A percentile compares a stretch with the other conserved stretches of the same genome.
phyloP scores from a whole-genome alignment of 2,888 invertebrate genomes.

The Dione juno region DNA sequence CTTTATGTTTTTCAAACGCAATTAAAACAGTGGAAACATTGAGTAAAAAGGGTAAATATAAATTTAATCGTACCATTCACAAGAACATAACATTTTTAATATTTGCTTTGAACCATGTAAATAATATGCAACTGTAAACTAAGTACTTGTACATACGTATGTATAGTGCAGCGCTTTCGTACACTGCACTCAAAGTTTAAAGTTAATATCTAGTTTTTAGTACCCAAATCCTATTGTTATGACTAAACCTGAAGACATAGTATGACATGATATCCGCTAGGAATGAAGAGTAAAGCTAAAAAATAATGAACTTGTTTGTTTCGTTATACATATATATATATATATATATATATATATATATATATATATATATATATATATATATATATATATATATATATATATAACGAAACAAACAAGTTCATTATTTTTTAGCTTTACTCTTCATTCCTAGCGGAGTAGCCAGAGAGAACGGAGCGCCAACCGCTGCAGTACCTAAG shows the following conservation, averaged over 20 bases:
- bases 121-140: constrained; percentile 17
- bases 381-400: too few species aligned
- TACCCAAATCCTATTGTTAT: neutral
- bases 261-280: too few species aligned
- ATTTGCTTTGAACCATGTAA: constrained; percentile 23
- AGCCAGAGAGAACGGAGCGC: too few species aligned
- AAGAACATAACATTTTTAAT: constrained; percentile 17
- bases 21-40: constrained; percentile 18
- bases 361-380: too few species aligned
- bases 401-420: too few species aligned
- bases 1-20: constrained; percentile 27
- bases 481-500: too few species aligned
- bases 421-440: too few species aligned
- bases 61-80: constrained; percentile 25
- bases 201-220: neutral
- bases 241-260: neutral
- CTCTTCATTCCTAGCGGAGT: too few species aligned
- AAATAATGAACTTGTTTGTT: too few species aligned
- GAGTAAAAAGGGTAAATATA: constrained; percentile 26
- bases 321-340: too few species aligned
- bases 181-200: neutral
- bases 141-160: constrained; percentile 1
- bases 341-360: too few species aligned
- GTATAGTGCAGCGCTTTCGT: neutral
- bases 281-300: too few species aligned